A percentile compares a stretch with the other conserved stretches of the same genome.
Evolutionary conservation across 2,888 invertebrate species (phyloP).

Genomic region (Notocelia uddmanniana): DNA sequence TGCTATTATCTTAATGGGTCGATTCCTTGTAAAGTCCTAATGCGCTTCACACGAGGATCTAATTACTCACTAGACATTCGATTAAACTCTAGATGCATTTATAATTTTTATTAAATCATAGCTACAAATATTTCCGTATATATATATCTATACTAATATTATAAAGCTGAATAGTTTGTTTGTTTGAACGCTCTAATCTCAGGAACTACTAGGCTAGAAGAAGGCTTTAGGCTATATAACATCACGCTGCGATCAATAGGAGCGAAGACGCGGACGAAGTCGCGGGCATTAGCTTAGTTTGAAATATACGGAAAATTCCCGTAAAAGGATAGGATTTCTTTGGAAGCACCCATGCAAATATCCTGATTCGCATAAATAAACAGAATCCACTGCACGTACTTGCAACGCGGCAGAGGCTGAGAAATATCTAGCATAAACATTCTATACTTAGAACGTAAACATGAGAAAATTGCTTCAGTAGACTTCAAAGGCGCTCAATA

Average conservation of each 20-base stretch:
- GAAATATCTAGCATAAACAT: conserved; percentile 44
- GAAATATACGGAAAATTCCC: conserved; percentile 10
- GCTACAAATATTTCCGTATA: conserved; percentile 21
- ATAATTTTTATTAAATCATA: neutral
- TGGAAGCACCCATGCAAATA: conserved; percentile 26
- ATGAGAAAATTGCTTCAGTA: conserved; percentile 69
- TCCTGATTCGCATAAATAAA: conserved; percentile 32
- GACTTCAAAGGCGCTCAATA: conserved; percentile 77
- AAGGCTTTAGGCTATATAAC: no score
- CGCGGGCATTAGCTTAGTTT: no score
- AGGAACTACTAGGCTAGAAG: no score
- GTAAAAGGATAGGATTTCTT: conserved; percentile 21
- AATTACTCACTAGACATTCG: neutral
- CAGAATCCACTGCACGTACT: conserved; percentile 9
- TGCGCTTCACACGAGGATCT: neutral
- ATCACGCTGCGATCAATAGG: no score
- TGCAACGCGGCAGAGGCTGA: conserved; percentile 16
- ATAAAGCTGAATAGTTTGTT: no score
- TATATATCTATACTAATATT: no score
- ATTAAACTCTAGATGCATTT: no score
- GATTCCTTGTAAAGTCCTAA: neutral
- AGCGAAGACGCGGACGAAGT: no score
- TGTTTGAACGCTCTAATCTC: no score
- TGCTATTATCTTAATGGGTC: neutral
- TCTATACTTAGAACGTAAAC: conserved; percentile 66